These are phyloP conservation scores for Dryococelus australis DNA, from an alignment of 2,888 invertebrate species.

Conservation along the genomic window DNA sequence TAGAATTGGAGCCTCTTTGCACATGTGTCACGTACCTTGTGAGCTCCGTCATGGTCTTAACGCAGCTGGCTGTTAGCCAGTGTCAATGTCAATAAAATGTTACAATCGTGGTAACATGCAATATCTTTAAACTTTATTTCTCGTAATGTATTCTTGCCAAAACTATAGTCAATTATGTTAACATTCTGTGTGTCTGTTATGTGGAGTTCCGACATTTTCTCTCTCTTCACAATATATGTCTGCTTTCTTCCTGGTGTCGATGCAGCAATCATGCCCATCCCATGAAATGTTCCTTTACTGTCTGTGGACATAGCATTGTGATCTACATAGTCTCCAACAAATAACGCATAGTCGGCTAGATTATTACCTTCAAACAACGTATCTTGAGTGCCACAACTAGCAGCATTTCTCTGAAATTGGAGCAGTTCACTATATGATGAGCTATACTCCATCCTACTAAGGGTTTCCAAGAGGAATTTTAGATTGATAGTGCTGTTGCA, in stretches of 20 bases:
- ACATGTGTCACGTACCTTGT: no score
- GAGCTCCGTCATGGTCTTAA: no score
- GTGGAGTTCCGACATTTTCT: background rate
- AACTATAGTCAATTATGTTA: background rate
- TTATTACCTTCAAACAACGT: background rate
- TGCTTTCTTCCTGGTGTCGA: background rate
- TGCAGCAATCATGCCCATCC: no score
- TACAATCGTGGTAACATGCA: background rate
- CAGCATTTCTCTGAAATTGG: background rate
- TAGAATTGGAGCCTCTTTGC: no score
- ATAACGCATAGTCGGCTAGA: background rate
- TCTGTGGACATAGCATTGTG: background rate
- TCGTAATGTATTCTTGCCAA: background rate
- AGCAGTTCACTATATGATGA: constrained; percentile 18
- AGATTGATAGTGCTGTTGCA: constrained; percentile 1
- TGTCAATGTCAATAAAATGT: no score
- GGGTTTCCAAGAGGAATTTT: constrained; percentile 6
- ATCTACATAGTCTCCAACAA: background rate
- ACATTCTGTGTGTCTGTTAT: background rate
- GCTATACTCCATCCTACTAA: background rate
- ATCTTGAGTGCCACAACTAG: background rate
- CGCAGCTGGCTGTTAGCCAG: no score
- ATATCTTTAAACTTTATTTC: background rate
- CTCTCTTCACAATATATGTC: background rate
- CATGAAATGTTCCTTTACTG: background rate